A percentile compares a stretch with the other conserved stretches of the same genome.
phyloP scores from a whole-genome alignment of 2,888 invertebrate species.

The Ormyrus thymus region DNA sequence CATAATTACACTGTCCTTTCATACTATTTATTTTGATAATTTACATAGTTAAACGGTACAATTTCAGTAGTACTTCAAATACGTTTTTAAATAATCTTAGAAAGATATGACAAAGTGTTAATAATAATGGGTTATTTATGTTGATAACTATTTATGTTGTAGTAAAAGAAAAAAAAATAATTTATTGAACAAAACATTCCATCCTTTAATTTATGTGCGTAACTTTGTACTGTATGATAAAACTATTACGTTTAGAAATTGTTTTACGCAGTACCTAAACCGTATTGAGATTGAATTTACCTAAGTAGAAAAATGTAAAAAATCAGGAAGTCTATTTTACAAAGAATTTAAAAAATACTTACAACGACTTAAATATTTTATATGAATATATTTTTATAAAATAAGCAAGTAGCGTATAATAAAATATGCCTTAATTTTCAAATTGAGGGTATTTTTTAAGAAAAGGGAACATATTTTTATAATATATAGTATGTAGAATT shows the following conservation, averaged over 20 bases:
- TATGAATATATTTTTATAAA: constrained; percentile 9
- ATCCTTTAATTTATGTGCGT: background rate
- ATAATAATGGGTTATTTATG: too few species aligned
- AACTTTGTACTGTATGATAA: background rate
- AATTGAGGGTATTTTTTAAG: constrained; percentile 6
- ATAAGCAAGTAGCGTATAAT: background rate
- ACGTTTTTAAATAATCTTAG: too few species aligned
- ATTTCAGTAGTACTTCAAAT: background rate
- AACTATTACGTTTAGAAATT: constrained; percentile 1
- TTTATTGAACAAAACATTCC: background rate
- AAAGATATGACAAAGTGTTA: too few species aligned
- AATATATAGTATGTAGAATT: constrained; percentile 18
- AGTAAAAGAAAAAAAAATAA: too few species aligned
- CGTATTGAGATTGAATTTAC: constrained; percentile 22
- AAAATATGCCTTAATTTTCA: background rate
- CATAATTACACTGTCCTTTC: too few species aligned
- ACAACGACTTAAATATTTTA: background rate
- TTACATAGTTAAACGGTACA: too few species aligned
- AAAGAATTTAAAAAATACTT: background rate
- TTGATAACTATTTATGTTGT: too few species aligned
- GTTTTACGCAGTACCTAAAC: background rate
- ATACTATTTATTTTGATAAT: too few species aligned
- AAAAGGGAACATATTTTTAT: constrained; percentile 36
- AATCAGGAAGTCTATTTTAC: background rate
- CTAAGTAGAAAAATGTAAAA: constrained; percentile 11